Evolutionary conservation across 2,113 vertebrate species (phyloP), one percentile per base, ranked within the genome.

Genomic region (Solea senegalensis): DNA sequence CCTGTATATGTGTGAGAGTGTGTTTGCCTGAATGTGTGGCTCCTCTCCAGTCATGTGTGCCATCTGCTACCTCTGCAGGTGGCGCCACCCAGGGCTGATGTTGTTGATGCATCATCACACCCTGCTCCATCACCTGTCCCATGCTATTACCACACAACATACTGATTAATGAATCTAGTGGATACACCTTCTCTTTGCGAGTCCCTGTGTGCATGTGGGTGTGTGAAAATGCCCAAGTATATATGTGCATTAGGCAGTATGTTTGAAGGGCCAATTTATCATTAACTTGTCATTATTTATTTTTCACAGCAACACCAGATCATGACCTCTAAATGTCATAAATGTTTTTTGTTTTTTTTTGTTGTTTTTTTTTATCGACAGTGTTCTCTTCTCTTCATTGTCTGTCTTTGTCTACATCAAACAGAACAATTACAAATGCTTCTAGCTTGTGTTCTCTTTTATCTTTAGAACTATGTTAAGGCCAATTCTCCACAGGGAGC

Each of bases 81-180:
- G 83, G 87, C 78, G 71, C 88, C 92, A 92, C 90, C 90, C 90
- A 89, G 86, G 77, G 80, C 90, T 91, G 90, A 89, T 90, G 92
- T 92, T 91, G 90, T 90, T 92, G 92, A 93, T 93, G 91, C 91
- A 89, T 91, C 90, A 91, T 92, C 92, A 91, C 93, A 90, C 92
- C 84, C 85, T 89, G 90, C 91, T 91, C 88, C 89, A 89, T 92
- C 91, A 91, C 90, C 89, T 91, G 89, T 90, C 90, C 86, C 86
- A 89, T 62, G 57, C 88, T 85, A 85, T 89, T 89, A 89, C 84
- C 87, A 77, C 85, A 86, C 86, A 85, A 74, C 85, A 74, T 73
- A 81, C 74, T 76, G 84, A 89, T 84, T 88, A 88, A 90, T 87
- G 85, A 90, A 88, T 81, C 88, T 44, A 72, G 53, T 62, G 81